Percentiles rank a stretch among this genome's conserved stretches.
These are phyloP conservation scores for Oncorhynchus keta DNA, from an alignment of 2,113 vertebrate genomes.

Conservation along the genomic window DNA sequence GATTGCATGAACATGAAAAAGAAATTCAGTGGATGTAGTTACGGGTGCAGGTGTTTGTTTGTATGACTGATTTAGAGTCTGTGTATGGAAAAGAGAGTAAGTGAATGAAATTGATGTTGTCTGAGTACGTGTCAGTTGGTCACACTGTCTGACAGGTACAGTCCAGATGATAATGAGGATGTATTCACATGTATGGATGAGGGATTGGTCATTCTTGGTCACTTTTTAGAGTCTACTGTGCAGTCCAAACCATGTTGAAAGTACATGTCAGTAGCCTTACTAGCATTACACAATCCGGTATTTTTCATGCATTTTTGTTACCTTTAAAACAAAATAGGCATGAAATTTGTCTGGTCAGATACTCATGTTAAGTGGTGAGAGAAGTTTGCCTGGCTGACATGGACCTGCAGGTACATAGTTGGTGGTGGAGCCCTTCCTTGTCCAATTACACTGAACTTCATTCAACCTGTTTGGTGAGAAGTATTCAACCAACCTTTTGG, in stretches of 20 bases:
- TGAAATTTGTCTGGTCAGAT: slow-evolving; percentile 61
- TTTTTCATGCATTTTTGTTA: slow-evolving; percentile 56
- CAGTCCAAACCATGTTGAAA: neutral
- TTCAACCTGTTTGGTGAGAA: slow-evolving; percentile 75
- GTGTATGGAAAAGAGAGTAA: slow-evolving; percentile 16
- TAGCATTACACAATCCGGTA: slow-evolving; percentile 38
- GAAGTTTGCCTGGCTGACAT: slow-evolving; percentile 41
- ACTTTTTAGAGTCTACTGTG: neutral
- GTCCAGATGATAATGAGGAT: too few relatives aligned
- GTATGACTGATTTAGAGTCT: slow-evolving; percentile 35
- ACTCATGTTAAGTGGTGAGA: slow-evolving; percentile 60
- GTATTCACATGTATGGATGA: too few relatives aligned
- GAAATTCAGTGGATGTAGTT: neutral
- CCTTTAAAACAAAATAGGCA: slow-evolving; percentile 41
- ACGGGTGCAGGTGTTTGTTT: slow-evolving; percentile 35
- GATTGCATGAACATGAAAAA: slow-evolving; percentile 10
- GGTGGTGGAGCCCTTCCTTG: slow-evolving; percentile 63
- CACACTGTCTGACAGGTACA: neutral
- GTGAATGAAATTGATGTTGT: slow-evolving; percentile 17
- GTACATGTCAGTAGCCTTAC: neutral
- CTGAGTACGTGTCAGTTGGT: slow-evolving; percentile 18
- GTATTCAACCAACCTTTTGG: slow-evolving; percentile 78
- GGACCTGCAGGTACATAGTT: slow-evolving; percentile 52
- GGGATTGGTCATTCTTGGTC: neutral
- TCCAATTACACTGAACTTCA: slow-evolving; percentile 70